Conservation (phyloP, 2,113 vertebrate species). For the Cardinalis cardinalis region DNA sequence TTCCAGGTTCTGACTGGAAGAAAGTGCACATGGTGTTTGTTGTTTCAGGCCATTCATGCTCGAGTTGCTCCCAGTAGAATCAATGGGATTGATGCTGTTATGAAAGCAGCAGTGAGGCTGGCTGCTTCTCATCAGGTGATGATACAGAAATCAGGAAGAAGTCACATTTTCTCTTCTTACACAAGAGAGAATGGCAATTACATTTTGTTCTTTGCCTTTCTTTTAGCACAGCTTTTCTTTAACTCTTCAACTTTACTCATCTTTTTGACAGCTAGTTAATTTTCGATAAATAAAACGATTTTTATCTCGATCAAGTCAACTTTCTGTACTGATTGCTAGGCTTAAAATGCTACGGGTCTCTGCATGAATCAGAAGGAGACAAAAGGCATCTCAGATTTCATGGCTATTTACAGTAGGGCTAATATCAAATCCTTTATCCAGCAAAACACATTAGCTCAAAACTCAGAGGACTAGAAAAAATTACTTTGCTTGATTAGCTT, state of each 20-base stretch:
- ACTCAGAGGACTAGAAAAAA: conserved; percentile 41
- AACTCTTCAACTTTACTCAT: background rate
- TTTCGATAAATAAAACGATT: background rate
- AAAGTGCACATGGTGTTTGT: background rate
- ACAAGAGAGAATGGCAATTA: background rate
- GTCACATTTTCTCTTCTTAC: background rate
- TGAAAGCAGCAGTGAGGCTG: background rate
- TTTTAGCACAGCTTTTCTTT: background rate
- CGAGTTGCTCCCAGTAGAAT: background rate
- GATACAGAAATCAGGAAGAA: background rate
- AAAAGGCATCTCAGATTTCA: conserved; percentile 31
- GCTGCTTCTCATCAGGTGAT: background rate
- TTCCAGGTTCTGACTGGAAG: background rate
- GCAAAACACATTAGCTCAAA: conserved; percentile 34
- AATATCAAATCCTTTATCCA: conserved; percentile 27
- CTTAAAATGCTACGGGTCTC: background rate
- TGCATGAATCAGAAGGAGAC: background rate
- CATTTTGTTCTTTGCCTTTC: background rate
- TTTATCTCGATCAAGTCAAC: background rate
- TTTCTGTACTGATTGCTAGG: background rate
- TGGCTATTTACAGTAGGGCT: background rate
- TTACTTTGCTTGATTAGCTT: conserved; percentile 39
- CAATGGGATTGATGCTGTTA: background rate
- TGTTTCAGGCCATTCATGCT: background rate
- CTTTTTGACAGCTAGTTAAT: background rate